Conservation (phyloP, 2,888 invertebrate species). For the Hydroisotoma schaefferi region DNA sequence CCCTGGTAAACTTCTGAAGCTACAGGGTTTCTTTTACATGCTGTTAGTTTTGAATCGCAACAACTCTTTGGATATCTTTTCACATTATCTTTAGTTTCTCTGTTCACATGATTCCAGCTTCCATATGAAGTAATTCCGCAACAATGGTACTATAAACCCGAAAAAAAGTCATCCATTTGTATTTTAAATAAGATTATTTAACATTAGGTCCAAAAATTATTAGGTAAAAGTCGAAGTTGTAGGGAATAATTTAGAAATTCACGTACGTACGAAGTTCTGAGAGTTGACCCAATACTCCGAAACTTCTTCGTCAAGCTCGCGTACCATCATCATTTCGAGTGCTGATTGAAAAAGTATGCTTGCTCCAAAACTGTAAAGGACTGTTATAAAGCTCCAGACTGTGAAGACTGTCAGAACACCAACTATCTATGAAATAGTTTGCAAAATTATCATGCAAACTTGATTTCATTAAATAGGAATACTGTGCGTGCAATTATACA, state of each 20-base stretch:
- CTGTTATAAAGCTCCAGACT: neutral
- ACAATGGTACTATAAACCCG: conserved; percentile 9
- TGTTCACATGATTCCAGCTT: neutral
- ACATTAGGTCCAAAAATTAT: neutral
- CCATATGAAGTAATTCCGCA: conserved; percentile 11
- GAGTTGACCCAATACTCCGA: conserved; percentile 9
- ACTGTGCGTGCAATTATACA: too few species aligned
- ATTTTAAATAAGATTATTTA: neutral
- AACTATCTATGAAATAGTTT: neutral
- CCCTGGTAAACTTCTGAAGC: neutral
- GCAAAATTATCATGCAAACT: neutral
- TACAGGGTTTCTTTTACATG: neutral
- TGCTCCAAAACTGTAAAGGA: conserved; percentile 12
- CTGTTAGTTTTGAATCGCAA: neutral
- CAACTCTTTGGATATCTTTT: conserved; percentile 1
- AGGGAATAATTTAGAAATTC: neutral
- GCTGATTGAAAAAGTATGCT: neutral
- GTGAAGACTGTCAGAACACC: neutral
- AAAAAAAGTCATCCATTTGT: neutral
- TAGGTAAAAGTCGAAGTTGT: neutral
- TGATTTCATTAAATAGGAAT: conserved; percentile 3
- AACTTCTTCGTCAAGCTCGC: neutral
- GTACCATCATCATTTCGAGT: conserved; percentile 6
- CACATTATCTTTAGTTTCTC: neutral
- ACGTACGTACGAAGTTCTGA: conserved; percentile 16